These are phyloP conservation scores for Phyllotis vaccarum DNA, from an alignment of 2,797 vertebrate genomes.

Conservation along the genomic window DNA sequence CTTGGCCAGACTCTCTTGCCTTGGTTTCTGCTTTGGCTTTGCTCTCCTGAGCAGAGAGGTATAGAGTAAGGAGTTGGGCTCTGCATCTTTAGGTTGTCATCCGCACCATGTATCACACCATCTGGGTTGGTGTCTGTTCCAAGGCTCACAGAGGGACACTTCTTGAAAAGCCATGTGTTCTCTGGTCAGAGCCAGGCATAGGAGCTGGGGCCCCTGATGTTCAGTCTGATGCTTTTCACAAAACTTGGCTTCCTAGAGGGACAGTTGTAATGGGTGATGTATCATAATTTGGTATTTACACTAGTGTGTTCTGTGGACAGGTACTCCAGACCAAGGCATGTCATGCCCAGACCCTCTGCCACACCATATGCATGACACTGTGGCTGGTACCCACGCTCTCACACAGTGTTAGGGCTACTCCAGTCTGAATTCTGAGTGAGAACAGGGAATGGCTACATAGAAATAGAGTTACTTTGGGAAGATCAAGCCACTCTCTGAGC, in stretches of 20 bases:
- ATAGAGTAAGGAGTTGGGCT: constrained; percentile 7
- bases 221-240: not conserved
- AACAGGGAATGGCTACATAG: not conserved
- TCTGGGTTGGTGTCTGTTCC: not conserved
- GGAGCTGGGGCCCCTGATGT: not conserved
- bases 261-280: not conserved
- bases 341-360: not conserved
- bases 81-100: constrained; percentile 20
- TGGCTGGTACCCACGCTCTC: not conserved
- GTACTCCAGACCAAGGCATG: not conserved
- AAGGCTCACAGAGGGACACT: not conserved
- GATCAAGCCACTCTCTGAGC: not conserved
- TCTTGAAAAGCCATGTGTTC: not conserved
- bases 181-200: not conserved
- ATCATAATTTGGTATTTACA: not conserved
- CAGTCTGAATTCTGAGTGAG: not conserved
- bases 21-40: not conserved
- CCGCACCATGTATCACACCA: not conserved
- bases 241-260: not conserved
- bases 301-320: not conserved
- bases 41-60: not conserved
- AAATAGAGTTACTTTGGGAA: not conserved
- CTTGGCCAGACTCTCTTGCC: not conserved
- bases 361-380: not conserved
- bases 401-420: not conserved